Evolutionary conservation across 2,888 invertebrate genomes (phyloP), one percentile per base, ranked within the genome.

Genomic region (Germaria angustata): DNA sequence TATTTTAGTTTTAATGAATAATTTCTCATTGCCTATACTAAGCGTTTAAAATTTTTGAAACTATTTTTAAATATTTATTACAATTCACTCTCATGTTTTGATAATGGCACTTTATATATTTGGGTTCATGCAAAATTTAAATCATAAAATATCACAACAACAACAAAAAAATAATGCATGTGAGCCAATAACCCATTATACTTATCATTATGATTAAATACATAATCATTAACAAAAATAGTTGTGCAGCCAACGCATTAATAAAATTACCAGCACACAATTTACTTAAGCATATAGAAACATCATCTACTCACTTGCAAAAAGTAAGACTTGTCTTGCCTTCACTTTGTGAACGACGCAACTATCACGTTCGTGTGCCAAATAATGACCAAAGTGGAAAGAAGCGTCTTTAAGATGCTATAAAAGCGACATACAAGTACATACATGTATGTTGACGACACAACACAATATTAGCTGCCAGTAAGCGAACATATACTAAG

Each of bases 331-430:
- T 61, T 71, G 71, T 71, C 28, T n/a, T 28, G 28, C 6, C 65
- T 71, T 17, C 59, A 65, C 71, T 75, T 59, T 41, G 9, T 15
- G 2, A 55, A 22, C 15, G 9, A 2, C 9, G 3, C 3, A 20
- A 22, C 9, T 2, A n/a, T 5, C 9, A 51, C 8, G 8, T 34
- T 13, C 20, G n/a, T 66, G 28, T 57, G 65, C n/a, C 20, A 69
- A 76, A 69, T 75, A 69, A 82, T 69, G 78, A 79, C 63, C 78
- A 82, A 75, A 71, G 75, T 79, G 69, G 69, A 36, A 57, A 57
- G 1, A 63, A 78, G 69, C 79, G 81, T 75, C 81, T 82, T 75
- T 46, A 65, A 73, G 57, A 82, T 75, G 55, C 65, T 28, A 75
- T 79, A 65, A 78, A 82, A 69, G 39, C 75, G 51, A 79, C 81